phyloP scores from a whole-genome alignment of 2,888 invertebrate genomes.

The Empis stercorea region DNA sequence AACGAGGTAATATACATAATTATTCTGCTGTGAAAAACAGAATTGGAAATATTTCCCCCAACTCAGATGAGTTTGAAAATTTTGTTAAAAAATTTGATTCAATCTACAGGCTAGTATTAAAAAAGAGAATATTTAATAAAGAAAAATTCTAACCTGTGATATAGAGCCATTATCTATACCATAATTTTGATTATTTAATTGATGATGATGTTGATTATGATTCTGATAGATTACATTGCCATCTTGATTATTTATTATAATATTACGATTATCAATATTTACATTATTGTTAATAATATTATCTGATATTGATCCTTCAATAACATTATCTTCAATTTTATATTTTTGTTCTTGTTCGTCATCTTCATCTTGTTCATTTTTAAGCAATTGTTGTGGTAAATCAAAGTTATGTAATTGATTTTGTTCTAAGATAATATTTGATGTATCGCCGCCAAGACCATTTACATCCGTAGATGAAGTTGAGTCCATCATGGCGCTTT shows the following conservation, averaged over 20 bases:
- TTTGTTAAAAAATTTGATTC: too few relatives aligned
- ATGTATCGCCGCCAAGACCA: background rate
- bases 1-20: too few relatives aligned
- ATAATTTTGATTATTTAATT: background rate
- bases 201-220: constrained; percentile 12
- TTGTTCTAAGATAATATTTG: background rate
- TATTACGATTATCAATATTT: background rate
- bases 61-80: too few relatives aligned
- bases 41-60: too few relatives aligned
- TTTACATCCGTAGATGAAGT: constrained; percentile 4
- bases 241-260: background rate
- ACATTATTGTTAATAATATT: background rate
- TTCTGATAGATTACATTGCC: constrained; percentile 8
- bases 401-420: constrained; percentile 1
- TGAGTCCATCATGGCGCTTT: constrained; percentile 6
- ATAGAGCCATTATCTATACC: too few relatives aligned
- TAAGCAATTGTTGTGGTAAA: constrained; percentile 8
- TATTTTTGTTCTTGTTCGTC: background rate
- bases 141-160: too few relatives aligned
- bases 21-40: too few relatives aligned
- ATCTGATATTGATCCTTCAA: background rate
- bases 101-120: too few relatives aligned
- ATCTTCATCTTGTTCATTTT: background rate
- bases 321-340: background rate
- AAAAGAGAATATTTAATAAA: too few relatives aligned